Conservation (phyloP, 1,140 invertebrate genomes). For the Sesamia nonagrioides region DNA sequence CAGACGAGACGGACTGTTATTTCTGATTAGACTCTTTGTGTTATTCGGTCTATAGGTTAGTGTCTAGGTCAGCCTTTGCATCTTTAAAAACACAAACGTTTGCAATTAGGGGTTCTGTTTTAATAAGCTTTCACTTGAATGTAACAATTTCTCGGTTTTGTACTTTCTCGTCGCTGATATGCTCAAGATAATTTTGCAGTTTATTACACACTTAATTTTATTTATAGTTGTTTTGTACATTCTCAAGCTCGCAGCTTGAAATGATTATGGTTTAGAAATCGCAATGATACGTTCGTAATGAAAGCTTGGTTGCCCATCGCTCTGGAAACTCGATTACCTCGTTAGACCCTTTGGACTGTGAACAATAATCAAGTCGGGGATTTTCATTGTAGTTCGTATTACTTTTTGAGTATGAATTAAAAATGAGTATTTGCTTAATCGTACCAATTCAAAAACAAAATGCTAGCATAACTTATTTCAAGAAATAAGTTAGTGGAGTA, state of each 20-base stretch:
- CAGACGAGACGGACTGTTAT: slow-evolving; percentile 67
- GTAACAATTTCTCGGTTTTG: slow-evolving; percentile 16
- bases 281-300: neutral
- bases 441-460: neutral
- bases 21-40: slow-evolving; percentile 56
- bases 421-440: neutral
- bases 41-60: slow-evolving; percentile 69
- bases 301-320: neutral
- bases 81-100: slow-evolving; percentile 13
- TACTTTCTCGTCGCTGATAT: slow-evolving; percentile 19
- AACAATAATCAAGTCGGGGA: neutral
- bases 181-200: neutral
- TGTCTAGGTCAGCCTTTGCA: slow-evolving; percentile 44
- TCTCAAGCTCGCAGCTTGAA: neutral
- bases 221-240: neutral
- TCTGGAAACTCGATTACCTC: neutral
- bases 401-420: neutral
- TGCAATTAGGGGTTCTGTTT: slow-evolving; percentile 40
- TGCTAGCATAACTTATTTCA: neutral
- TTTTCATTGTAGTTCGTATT: neutral
- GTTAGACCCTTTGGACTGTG: neutral
- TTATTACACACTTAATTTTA: slow-evolving; percentile 9
- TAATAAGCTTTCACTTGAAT: slow-evolving; percentile 57
- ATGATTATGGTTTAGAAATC: neutral
- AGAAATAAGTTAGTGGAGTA: neutral